phyloP scores from a whole-genome alignment of 2,888 invertebrate species.

The Flexamia atlantica region DNA sequence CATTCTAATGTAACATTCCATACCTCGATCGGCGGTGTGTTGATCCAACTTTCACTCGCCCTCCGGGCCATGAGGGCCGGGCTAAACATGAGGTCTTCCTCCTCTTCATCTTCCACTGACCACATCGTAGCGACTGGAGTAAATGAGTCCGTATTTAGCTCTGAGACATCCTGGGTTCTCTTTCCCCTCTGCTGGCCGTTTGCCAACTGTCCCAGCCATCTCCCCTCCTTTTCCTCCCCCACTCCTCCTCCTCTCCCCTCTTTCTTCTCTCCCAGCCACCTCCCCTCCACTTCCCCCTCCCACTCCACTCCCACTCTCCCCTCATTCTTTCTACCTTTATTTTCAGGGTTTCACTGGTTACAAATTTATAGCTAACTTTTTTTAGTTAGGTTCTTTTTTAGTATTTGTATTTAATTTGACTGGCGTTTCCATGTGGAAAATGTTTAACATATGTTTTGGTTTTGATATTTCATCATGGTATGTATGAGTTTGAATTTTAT shows the following conservation, averaged over 20 bases:
- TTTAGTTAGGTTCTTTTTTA: no score
- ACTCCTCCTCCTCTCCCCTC: constrained; percentile 67
- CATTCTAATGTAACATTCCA: constrained; percentile 49
- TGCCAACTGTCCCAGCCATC: constrained; percentile 66
- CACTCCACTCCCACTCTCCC: no score
- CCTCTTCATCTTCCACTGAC: constrained; percentile 88
- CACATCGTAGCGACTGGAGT: constrained; percentile 74
- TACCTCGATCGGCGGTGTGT: constrained; percentile 93
- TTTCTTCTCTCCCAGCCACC: constrained; percentile 55
- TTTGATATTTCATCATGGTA: no score
- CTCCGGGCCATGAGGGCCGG: constrained; percentile 91
- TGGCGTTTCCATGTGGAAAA: no score
- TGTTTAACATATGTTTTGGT: no score
- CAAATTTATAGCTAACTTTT: no score
- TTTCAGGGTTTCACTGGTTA: no score
- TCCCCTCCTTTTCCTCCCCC: constrained; percentile 71
- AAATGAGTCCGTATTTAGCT: constrained; percentile 54
- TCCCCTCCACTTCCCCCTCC: no score
- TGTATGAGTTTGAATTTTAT: no score
- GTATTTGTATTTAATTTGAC: no score
- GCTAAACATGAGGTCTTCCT: constrained; percentile 91
- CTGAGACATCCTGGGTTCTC: constrained; percentile 59
- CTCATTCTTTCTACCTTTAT: no score
- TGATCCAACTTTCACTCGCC: constrained; percentile 94
- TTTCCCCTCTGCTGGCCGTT: constrained; percentile 21